These are phyloP conservation scores for Pterocles orientalis DNA, from an alignment of 2,113 vertebrate genomes.

Conservation along the genomic window DNA sequence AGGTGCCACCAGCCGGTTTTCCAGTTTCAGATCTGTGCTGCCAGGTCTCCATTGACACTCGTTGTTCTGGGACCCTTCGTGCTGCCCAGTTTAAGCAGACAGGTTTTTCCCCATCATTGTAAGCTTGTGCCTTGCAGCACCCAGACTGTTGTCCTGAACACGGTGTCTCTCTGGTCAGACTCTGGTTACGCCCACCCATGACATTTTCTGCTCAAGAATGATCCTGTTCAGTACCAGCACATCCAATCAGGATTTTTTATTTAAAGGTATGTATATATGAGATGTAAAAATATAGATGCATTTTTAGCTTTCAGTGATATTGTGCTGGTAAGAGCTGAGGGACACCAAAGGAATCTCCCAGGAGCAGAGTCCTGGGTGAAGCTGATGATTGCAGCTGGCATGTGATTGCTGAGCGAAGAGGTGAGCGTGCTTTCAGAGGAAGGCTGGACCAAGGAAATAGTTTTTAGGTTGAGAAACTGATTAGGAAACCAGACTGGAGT, in stretches of 20 bases:
- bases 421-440: neutral
- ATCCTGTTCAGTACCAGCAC: neutral
- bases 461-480: neutral
- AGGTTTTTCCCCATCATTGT: accelerated
- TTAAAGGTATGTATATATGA: neutral
- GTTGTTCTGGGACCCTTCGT: accelerated
- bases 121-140: neutral
- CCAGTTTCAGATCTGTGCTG: neutral
- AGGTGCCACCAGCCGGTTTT: neutral
- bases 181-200: accelerated
- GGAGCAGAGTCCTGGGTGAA: neutral
- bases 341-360: accelerated
- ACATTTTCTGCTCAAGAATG: neutral
- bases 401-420: neutral
- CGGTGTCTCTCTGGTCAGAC: neutral
- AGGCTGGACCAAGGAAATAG: neutral
- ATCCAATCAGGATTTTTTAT: neutral
- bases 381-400: neutral
- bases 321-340: neutral
- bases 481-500: neutral
- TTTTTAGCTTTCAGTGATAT: accelerated
- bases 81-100: neutral
- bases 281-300: neutral
- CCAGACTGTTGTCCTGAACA: accelerated
- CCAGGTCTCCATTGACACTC: accelerated